These are phyloP conservation scores for Pegea sp. DNA, from an alignment of 23 tunicate species.

Conservation along the genomic window DNA sequence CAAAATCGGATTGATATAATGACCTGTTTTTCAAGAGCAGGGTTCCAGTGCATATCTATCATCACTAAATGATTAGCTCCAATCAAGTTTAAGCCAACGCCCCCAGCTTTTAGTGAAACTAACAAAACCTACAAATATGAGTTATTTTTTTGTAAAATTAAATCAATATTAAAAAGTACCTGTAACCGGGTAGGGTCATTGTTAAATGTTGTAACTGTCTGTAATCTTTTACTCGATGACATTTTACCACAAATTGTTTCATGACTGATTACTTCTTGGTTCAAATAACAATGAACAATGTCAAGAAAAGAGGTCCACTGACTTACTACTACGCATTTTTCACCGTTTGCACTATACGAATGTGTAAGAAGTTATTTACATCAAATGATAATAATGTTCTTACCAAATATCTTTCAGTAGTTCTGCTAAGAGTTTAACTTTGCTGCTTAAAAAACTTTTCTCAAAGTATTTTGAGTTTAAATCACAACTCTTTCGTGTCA, in stretches of 20 bases:
- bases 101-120: conserved; percentile 89
- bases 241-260: conserved; percentile 41
- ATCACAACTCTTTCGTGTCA: too few relatives aligned
- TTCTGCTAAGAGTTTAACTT: not conserved
- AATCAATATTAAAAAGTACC: conserved; percentile 4
- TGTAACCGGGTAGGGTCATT: conserved; percentile 21
- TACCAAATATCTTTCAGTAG: too few relatives aligned
- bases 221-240: conserved; percentile 54
- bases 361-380: too few relatives aligned
- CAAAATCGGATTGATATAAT: not conserved
- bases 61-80: conserved; percentile 78
- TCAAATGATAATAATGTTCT: too few relatives aligned
- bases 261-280: conserved; percentile 15
- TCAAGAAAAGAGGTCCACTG: conserved; percentile 80
- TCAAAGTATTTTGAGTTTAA: conserved; percentile 31
- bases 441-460: not conserved
- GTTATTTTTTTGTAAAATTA: not conserved
- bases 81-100: conserved; percentile 76
- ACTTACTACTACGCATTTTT: conserved; percentile 57
- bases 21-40: conserved; percentile 84
- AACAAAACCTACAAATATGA: conserved; percentile 30
- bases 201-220: conserved; percentile 50
- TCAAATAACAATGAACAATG: conserved; percentile 25
- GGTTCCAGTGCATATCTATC: conserved; percentile 93
- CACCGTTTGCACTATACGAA: too few relatives aligned